phyloP scores from a whole-genome alignment of 2,797 vertebrate species.

The Podarcis siculus region DNA sequence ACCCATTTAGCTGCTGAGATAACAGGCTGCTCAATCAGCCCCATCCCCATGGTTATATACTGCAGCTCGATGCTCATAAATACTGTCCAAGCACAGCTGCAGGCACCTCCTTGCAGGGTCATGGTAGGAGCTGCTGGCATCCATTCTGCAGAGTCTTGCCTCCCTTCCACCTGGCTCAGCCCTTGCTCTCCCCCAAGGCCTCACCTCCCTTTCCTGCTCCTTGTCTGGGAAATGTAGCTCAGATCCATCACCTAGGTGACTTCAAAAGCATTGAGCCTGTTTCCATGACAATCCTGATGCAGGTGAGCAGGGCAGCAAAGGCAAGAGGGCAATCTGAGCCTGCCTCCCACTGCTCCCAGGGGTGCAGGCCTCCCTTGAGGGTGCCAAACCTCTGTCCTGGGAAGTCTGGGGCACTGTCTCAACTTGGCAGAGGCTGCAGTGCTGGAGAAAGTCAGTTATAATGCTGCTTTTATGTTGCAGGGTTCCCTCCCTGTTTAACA shows the following conservation, averaged over 20 bases:
- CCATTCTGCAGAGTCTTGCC: neutral
- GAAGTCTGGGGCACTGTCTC: neutral
- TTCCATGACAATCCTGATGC: slow-evolving; percentile 72
- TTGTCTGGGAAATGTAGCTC: slow-evolving; percentile 56
- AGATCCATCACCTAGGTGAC: slow-evolving; percentile 71
- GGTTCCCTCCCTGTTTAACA: neutral
- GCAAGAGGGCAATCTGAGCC: neutral
- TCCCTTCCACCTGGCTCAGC: neutral
- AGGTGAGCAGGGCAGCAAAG: slow-evolving; percentile 70
- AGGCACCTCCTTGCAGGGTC: neutral
- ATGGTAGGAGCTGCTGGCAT: neutral
- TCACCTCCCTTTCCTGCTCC: neutral
- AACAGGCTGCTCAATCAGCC: slow-evolving; percentile 70
- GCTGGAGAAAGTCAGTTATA: neutral
- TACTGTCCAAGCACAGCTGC: slow-evolving; percentile 51
- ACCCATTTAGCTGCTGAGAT: slow-evolving; percentile 58
- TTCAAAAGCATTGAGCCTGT: slow-evolving; percentile 68
- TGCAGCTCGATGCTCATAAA: slow-evolving; percentile 66
- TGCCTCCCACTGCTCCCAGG: neutral
- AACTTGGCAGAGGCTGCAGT: neutral
- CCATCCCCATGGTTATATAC: slow-evolving; percentile 68
- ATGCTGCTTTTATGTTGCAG: neutral
- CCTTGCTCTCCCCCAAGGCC: neutral
- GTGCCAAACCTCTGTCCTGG: neutral
- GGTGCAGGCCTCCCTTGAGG: too few species aligned